phyloP scores from a whole-genome alignment of 2,888 invertebrate species.

The Calameuta idolon region DNA sequence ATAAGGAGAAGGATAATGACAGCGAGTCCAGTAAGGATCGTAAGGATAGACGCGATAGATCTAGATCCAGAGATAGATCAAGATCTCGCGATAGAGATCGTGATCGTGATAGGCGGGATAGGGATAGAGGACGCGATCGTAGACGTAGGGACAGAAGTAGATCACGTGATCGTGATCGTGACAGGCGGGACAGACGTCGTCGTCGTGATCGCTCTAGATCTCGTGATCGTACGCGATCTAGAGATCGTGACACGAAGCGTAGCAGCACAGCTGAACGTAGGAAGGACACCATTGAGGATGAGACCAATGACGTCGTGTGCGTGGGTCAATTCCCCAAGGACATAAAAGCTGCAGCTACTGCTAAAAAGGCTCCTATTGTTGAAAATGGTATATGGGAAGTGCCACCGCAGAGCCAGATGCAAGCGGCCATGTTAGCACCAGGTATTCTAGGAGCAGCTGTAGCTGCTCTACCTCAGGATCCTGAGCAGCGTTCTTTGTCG shows the following conservation, averaged over 20 bases:
- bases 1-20: slow-evolving; percentile 46
- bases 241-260: slow-evolving; percentile 68
- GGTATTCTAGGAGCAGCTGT: slow-evolving; percentile 56
- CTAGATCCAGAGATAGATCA: slow-evolving; percentile 65
- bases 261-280: slow-evolving; percentile 35
- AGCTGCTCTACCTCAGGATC: slow-evolving; percentile 40
- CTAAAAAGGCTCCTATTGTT: slow-evolving; percentile 27
- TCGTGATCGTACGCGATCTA: slow-evolving; percentile 70
- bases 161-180: slow-evolving; percentile 71
- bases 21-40: slow-evolving; percentile 67
- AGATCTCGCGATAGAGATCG: slow-evolving; percentile 48
- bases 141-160: slow-evolving; percentile 70
- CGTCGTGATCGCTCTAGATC: slow-evolving; percentile 71
- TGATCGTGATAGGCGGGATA: slow-evolving; percentile 61
- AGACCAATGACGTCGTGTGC: slow-evolving; percentile 56
- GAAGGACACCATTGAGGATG: slow-evolving; percentile 50
- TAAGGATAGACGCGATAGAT: slow-evolving; percentile 66
- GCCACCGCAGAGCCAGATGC: slow-evolving; percentile 61
- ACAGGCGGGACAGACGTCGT: slow-evolving; percentile 66
- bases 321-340: slow-evolving; percentile 63
- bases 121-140: slow-evolving; percentile 58
- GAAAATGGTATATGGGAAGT: slow-evolving; percentile 65
- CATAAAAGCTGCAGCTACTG: slow-evolving; percentile 30
- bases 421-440: slow-evolving; percentile 55
- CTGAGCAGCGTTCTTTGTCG: slow-evolving; percentile 32